Base-by-base conservation (phyloP, 1,140 invertebrate species). In the Macrotrachela quadricornifera region DNA sequence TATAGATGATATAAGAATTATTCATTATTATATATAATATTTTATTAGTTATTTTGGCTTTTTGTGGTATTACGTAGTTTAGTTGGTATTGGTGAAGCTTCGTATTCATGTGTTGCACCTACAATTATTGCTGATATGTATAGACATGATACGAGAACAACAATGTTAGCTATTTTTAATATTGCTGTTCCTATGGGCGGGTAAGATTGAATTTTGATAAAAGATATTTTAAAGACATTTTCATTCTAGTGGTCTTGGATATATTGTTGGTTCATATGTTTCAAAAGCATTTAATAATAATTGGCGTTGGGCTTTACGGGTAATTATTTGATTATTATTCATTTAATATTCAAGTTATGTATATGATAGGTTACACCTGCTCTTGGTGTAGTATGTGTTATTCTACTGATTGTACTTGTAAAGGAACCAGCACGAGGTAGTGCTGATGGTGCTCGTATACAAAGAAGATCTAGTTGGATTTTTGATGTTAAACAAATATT, bases 51-150 rank as follows among this genome's bases (percentile, higher is more conserved):
- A 38, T 87, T 78, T 60, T 68, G 66, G 17, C 72, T 75, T 67
- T 97, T 99, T 67, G 72, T 94, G 8, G 64, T 85, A n/a, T 82
- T 91, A 63, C 76, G 92, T 48, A 80, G 81, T 1, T 64, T 94
- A 49, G 92, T 99, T 47, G 94, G 94, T 12, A 80, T 97, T 59
- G 94, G 94, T 30, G 92, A 97, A 74, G 94, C 94, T 0, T 92
- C 86, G 57, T 97, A 97, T 70, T 95, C 91, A 0, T 96, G 91
- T 3, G 92, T 99, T 57, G 91, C 94, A 0, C 94, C 94, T 0
- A 96, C 94, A 17, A 88, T 99, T 58, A 95, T 99, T 58, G 94
- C 87, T 59, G 94, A 99, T 73, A 69, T 97, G 49, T 99, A 95
- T 69, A 75, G 84, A 8, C 77, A 80, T 60, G 78, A 84, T 61